phyloP scores from a whole-genome alignment of 1,140 invertebrate genomes.

The Cryptotermes secundus region DNA sequence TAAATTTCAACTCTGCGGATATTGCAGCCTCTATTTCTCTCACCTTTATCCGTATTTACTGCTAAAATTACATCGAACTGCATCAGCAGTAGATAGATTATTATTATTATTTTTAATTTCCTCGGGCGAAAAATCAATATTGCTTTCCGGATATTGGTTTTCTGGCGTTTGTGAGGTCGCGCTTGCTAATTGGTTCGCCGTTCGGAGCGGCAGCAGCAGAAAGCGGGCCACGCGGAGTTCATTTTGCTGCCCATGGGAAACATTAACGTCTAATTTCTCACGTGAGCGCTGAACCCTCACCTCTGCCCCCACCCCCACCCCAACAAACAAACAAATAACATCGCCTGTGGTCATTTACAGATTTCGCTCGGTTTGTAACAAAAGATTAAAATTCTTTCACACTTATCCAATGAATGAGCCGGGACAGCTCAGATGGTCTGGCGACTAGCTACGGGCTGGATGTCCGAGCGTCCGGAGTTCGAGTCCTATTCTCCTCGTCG shows the following conservation, averaged over 20 bases:
- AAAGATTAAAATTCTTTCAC: no score
- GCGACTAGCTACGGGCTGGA: no score
- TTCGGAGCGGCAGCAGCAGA: not conserved
- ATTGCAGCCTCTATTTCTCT: not conserved
- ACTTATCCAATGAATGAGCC: no score
- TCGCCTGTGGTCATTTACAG: no score
- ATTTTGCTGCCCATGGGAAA: not conserved
- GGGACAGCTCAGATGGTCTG: no score
- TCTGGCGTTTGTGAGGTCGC: not conserved
- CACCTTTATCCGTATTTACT: not conserved
- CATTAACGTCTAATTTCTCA: not conserved
- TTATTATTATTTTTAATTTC: not conserved
- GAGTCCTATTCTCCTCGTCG: no score
- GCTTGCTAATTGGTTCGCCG: not conserved
- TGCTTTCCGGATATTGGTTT: not conserved
- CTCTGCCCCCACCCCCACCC: not conserved
- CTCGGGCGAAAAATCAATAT: not conserved
- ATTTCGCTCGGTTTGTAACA: no score
- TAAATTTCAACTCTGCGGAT: not conserved
- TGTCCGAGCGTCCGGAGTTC: no score
- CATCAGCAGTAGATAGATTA: not conserved
- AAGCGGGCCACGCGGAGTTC: not conserved
- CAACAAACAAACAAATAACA: no score
- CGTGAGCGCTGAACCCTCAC: not conserved
- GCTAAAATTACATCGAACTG: not conserved